Conservation (phyloP, 2,113 vertebrate species). For the Indicator maculatus region DNA sequence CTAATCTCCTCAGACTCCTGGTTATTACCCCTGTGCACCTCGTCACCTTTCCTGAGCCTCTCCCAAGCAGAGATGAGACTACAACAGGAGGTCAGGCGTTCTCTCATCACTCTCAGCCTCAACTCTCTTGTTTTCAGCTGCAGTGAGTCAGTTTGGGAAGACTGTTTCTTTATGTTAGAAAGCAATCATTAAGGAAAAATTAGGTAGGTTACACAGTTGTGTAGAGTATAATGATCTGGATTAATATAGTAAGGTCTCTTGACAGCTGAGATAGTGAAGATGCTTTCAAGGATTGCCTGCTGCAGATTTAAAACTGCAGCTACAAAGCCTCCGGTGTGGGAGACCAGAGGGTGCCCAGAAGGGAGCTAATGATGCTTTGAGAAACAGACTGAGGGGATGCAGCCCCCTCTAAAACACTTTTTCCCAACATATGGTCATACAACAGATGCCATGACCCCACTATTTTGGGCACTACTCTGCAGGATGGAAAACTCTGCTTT, state of each 20-base stretch:
- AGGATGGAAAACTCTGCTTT: not conserved
- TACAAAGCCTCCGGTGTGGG: not conserved
- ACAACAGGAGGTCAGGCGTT: not conserved
- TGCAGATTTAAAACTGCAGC: not conserved
- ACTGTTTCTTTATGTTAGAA: not conserved
- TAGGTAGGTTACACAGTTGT: not conserved
- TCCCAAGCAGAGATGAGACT: not conserved
- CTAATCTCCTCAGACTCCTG: not conserved
- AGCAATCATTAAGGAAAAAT: conserved; percentile 17
- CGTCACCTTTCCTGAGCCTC: not conserved
- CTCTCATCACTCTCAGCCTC: not conserved
- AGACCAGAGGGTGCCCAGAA: not conserved
- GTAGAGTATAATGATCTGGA: not conserved
- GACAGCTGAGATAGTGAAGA: not conserved
- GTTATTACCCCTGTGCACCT: not conserved
- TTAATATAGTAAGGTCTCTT: not conserved
- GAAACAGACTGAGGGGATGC: not conserved
- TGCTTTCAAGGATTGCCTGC: not conserved
- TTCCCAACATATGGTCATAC: not conserved
- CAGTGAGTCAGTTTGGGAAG: conserved; percentile 6
- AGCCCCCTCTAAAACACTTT: not conserved
- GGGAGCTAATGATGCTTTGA: not conserved
- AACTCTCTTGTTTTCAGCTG: not conserved
- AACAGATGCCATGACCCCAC: not conserved
- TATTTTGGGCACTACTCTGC: not conserved